Evolutionary conservation across 2,797 vertebrate genomes (phyloP).

Genomic region (Apogon talboti): DNA sequence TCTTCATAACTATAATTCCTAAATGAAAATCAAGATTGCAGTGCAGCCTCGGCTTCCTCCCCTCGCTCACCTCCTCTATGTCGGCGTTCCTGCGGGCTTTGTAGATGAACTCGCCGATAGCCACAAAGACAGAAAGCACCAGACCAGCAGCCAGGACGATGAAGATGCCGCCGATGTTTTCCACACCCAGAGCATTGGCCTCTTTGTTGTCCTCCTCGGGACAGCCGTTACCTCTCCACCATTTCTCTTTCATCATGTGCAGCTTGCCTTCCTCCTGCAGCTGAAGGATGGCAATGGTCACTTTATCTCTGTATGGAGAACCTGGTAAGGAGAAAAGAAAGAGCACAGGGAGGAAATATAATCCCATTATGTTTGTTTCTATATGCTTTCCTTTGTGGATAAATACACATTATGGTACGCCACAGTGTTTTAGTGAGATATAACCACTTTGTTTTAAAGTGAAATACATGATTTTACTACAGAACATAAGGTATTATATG

Average conservation of each 20-base stretch:
- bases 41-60: background rate
- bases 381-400: too few species aligned
- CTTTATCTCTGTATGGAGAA: slow-evolving; percentile 96
- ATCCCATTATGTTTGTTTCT: too few species aligned
- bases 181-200: slow-evolving; percentile 94
- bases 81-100: slow-evolving; percentile 93
- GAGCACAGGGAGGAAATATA: background rate
- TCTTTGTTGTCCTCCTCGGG: slow-evolving; percentile 97
- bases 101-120: slow-evolving; percentile 97
- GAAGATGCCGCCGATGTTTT: slow-evolving; percentile 98
- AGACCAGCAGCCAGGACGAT: slow-evolving; percentile 96
- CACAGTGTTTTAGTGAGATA: background rate
- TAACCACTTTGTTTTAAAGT: background rate
- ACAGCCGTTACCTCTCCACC: slow-evolving; percentile 97
- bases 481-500: too few species aligned
- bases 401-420: too few species aligned
- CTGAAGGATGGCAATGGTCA: slow-evolving; percentile 98
- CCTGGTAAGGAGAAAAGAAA: slow-evolving; percentile 74
- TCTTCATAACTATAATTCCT: too few species aligned
- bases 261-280: slow-evolving; percentile 98
- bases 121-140: slow-evolving; percentile 96
- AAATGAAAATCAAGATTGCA: background rate
- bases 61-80: slow-evolving; percentile 92
- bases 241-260: slow-evolving; percentile 99
- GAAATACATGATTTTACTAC: too few species aligned